Conservation (phyloP, 2,113 vertebrate genomes). For the Melanostigma gelatinosum region DNA sequence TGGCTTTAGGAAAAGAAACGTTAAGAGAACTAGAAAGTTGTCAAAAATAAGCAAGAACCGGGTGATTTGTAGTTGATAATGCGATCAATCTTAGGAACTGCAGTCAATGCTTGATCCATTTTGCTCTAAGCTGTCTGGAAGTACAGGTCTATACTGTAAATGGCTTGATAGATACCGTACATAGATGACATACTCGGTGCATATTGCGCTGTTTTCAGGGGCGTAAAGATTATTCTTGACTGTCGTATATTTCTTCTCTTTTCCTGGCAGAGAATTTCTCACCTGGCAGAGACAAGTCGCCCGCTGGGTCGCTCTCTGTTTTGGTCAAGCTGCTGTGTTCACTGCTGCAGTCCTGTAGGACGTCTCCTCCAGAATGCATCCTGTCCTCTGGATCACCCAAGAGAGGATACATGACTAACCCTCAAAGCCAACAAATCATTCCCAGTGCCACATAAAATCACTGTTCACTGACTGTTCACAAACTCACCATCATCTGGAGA, state of each 20-base stretch:
- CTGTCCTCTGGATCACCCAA: conserved; percentile 80
- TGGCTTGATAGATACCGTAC: background rate
- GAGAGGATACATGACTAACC: background rate
- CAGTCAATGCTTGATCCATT: background rate
- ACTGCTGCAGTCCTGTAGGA: conserved; percentile 88
- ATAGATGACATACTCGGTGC: background rate
- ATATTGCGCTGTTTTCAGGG: background rate
- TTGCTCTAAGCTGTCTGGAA: background rate
- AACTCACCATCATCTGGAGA: conserved; percentile 84
- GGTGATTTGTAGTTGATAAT: background rate
- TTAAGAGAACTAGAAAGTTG: conserved; percentile 5
- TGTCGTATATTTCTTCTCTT: background rate
- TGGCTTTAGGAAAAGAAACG: conserved; percentile 34
- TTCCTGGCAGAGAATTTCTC: conserved; percentile 17
- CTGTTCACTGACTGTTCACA: background rate
- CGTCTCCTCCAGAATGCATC: conserved; percentile 83
- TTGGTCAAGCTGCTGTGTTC: conserved; percentile 86
- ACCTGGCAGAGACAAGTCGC: conserved; percentile 89
- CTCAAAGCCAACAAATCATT: background rate
- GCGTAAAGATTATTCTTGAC: background rate
- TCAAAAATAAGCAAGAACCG: conserved; percentile 11
- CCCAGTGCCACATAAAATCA: background rate
- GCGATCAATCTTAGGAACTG: background rate
- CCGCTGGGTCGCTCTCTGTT: conserved; percentile 80
- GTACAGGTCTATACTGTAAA: background rate